Conservation (phyloP, 2,113 vertebrate genomes). For the Pteronura brasiliensis region DNA sequence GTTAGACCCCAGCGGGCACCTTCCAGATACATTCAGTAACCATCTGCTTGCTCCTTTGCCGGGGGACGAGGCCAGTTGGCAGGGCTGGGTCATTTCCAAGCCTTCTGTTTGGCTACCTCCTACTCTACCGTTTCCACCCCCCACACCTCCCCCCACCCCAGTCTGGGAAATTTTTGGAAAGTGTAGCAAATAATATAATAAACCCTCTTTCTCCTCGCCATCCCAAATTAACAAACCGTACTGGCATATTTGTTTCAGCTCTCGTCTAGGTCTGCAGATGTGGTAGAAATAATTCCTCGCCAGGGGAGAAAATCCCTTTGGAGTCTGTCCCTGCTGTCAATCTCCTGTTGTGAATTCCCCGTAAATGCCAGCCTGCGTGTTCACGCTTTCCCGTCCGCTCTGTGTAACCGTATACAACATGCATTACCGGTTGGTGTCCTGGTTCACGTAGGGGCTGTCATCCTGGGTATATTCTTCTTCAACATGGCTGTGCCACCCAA, state of each 20-base stretch:
- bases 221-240: neutral
- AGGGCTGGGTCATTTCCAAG: neutral
- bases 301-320: neutral
- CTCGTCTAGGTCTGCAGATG: neutral
- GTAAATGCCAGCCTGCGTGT: neutral
- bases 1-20: neutral
- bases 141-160: neutral
- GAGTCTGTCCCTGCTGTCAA: neutral
- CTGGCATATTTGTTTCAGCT: neutral
- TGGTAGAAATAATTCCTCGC: neutral
- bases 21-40: neutral
- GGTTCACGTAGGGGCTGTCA: neutral
- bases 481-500: neutral
- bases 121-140: neutral
- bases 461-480: neutral
- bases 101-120: neutral
- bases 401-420: accelerated
- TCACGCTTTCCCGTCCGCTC: neutral
- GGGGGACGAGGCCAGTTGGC: neutral
- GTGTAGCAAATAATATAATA: neutral
- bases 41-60: neutral
- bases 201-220: neutral
- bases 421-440: neutral
- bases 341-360: neutral
- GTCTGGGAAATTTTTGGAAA: neutral